Evolutionary conservation across 2,113 vertebrate genomes (phyloP), one percentile per base, ranked within the genome.

Genomic region (Oncorhynchus nerka): DNA sequence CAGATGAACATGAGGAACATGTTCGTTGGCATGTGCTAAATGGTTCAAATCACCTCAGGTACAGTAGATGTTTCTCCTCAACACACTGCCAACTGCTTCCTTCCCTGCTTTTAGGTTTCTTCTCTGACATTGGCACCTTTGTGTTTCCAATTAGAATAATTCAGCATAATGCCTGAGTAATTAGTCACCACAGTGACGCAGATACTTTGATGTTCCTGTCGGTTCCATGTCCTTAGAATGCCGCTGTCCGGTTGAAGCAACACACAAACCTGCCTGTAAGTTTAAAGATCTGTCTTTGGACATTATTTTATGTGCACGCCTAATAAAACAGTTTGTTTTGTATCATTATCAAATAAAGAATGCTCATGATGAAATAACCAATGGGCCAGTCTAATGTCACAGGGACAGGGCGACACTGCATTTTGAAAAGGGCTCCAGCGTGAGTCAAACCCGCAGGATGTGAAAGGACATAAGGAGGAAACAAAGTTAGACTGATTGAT

Each of bases 81-180:
- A 62, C 59, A 62, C 59, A 62, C 59, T 24, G 59, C 66, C 66
- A 30, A 39, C 71, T 45, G 39, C 39, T 11, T 45, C 39, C 3
- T 45, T 67, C 73, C 32, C 26, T 68, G 68, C 66, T 65, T 73
- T 68, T 45, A 73, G 74, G 73, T 71, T 78, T 59, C 48, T 66
- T 70, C 67, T 83, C 83, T 78, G 48, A 74, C 80, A 79, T 81
- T 70, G 39, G 39, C 11, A 45, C 2, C 39, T 45, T 45, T 45
- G 61, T 71, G 79, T 78, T 79, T 80, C 74, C 74, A 81, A 83
- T 91, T 86, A 80, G 79, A 76, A 89, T 78, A 66, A 70, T 84
- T 85, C 75, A 82, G 80, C 80, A 73, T 81, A 67, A 72, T 76
- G 70, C 39, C 62, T 30, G 45, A 81, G 82, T 84, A 86, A 88